Base-by-base conservation (phyloP, 1,140 invertebrate genomes). In the Bathynomus jamesi region DNA sequence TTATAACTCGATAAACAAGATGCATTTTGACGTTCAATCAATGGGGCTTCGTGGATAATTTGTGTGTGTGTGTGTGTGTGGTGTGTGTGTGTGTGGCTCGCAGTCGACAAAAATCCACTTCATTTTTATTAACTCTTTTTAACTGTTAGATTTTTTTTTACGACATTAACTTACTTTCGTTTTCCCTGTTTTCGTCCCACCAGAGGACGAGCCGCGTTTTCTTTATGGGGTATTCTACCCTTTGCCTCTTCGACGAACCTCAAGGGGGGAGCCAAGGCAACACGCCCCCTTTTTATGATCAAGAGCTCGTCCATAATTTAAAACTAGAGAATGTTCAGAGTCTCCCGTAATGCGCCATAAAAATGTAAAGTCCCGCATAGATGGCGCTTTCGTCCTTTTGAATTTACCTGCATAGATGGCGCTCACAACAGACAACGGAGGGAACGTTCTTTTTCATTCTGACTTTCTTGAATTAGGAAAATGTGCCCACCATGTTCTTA, bases 41-140 rank as follows among this genome's bases (percentile, higher is more conserved):
- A n/a, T n/a, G n/a, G n/a, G n/a, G n/a, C n/a, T n/a, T n/a, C n/a
- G n/a, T n/a, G n/a, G n/a, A n/a, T n/a, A n/a, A n/a, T n/a, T n/a
- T n/a, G n/a, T n/a, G n/a, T n/a, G n/a, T n/a, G n/a, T n/a, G n/a
- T n/a, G n/a, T n/a, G n/a, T n/a, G n/a, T n/a, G n/a, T n/a, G n/a
- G n/a, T n/a, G n/a, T n/a, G n/a, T n/a, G n/a, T n/a, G n/a, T n/a
- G n/a, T n/a, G n/a, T n/a, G n/a, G n/a, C n/a, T n/a, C n/a, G n/a
- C n/a, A n/a, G n/a, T n/a, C n/a, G n/a, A n/a, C n/a, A n/a, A n/a
- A n/a, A n/a, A n/a, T n/a, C n/a, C n/a, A n/a, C n/a, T n/a, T n/a
- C n/a, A n/a, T n/a, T 53, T 53, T 53, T 53, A 53, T 53, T 53
- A 53, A 53, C 40, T 53, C 40, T 53, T 53, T n/a, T 53, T 53